Conservation (phyloP, 2,888 invertebrate species). For the Rhingia campestris region DNA sequence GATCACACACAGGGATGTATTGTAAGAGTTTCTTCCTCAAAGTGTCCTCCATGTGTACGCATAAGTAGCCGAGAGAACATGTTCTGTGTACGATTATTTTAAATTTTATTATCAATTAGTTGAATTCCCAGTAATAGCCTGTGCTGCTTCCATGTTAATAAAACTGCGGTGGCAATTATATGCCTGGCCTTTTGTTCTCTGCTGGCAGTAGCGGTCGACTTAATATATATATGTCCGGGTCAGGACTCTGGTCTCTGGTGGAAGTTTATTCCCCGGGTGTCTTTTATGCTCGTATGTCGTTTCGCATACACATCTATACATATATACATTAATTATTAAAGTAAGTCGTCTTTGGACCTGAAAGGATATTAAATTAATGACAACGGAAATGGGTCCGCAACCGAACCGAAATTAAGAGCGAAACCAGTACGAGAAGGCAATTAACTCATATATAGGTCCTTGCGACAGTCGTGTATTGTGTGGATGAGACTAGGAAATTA, state of each 20-base stretch:
- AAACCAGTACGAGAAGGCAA: conserved; percentile 21
- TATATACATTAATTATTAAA: conserved; percentile 66
- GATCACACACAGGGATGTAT: conserved; percentile 7
- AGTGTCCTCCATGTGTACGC: conserved; percentile 32
- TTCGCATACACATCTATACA: conserved; percentile 9
- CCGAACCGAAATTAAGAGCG: conserved; percentile 47
- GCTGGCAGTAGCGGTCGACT: not conserved
- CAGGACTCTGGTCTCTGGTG: conserved; percentile 7
- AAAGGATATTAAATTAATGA: conserved; percentile 72
- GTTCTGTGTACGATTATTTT: conserved; percentile 60
- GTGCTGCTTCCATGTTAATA: conserved; percentile 55
- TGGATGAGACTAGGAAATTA: conserved; percentile 57
- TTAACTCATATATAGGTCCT: conserved; percentile 46
- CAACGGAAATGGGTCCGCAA: conserved; percentile 67
- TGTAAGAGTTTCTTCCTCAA: conserved; percentile 14
- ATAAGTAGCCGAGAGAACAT: conserved; percentile 37
- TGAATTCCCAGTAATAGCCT: conserved; percentile 58
- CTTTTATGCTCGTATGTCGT: conserved; percentile 57
- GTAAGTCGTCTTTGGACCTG: conserved; percentile 70
- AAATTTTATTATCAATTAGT: conserved; percentile 72
- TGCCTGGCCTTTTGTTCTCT: conserved; percentile 51
- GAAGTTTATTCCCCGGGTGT: conserved; percentile 59
- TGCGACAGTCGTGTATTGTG: conserved; percentile 28
- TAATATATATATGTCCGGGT: conserved; percentile 1
- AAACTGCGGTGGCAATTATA: conserved; percentile 63